Evolutionary conservation across 2,888 invertebrate species (phyloP), one percentile per base, ranked within the genome.

Genomic region (Drosophila paramelanica): DNA sequence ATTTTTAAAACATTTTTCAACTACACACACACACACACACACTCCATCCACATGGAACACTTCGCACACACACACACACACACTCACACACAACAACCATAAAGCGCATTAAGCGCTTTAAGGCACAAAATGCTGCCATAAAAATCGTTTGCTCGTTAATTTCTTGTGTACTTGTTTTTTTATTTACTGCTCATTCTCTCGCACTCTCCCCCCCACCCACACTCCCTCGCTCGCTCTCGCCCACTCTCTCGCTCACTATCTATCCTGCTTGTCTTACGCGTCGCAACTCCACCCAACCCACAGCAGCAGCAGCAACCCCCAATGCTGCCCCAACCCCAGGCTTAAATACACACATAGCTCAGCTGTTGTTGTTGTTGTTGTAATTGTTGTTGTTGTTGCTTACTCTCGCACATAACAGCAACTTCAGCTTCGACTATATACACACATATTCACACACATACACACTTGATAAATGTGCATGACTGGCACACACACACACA

Each of bases 1-100:
- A 91, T 92, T 91, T 86, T 90, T 87, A 88, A 91, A 91, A 88
- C 88, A 91, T 90, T 91, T 90, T 89, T 89, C 88, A 89, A 85
- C 89, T 79, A 85, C n/a, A n/a, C n/a, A 85, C 88, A 83, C 84
- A 53, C 55, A 64, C 67, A 65, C 43, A 60, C 55, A 42, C 47
- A 67, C 31, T 10, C 31, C 43, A 53, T 20, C 47, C 57, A 52
- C 38, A 67, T 27, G 46, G 57, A 42, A 68, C 58, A 56, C 36
- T 20, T 36, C 46, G 67, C 52, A 46, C 57, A 39, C 43, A 38
- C 53, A 50, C 52, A 58, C 43, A 25, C 52, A 51, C 46, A 52
- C n/a, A n/a, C n/a, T n/a, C n/a, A n/a, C n/a, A n/a, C 56, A 38
- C 64, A 41, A 66, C 25, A 50, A 57, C 71, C 58, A 73, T 88